Evolutionary conservation across 2,797 vertebrate species (phyloP).

Genomic region (Triplophysa yarkandensis): DNA sequence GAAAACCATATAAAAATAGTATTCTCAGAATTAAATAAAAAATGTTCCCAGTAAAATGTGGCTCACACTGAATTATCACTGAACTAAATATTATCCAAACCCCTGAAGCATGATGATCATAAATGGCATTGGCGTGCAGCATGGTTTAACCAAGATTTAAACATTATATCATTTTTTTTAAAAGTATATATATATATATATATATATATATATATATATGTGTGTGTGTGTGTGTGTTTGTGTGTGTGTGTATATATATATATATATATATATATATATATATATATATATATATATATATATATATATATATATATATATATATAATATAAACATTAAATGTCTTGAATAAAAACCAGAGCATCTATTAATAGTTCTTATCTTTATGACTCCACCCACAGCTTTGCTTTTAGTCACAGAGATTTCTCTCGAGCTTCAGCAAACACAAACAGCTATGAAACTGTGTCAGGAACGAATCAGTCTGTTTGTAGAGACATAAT

Average conservation of each 20-base stretch:
- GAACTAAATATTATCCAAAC: conserved; percentile 18
- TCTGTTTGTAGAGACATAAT: background rate
- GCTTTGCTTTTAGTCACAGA: conserved; percentile 1
- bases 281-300: too few species aligned
- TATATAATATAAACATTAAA: background rate
- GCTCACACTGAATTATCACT: background rate
- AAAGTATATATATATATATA: too few species aligned
- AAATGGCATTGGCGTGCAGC: background rate
- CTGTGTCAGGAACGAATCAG: conserved; percentile 10
- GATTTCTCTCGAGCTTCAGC: background rate
- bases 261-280: too few species aligned
- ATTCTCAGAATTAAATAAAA: too few species aligned
- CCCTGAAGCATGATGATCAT: background rate
- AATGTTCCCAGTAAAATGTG: background rate
- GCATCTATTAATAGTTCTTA: conserved; percentile 13
- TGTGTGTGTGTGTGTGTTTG: too few species aligned
- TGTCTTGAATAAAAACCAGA: background rate
- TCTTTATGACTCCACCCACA: conserved; percentile 21
- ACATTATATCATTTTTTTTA: conserved; percentile 5
- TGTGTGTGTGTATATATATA: too few species aligned
- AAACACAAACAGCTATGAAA: conserved; percentile 11
- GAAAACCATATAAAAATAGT: too few species aligned
- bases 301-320: too few species aligned
- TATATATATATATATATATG: too few species aligned
- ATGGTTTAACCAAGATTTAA: background rate